Base-by-base conservation (phyloP, 2,888 invertebrate species). In the Drepana falcataria region DNA sequence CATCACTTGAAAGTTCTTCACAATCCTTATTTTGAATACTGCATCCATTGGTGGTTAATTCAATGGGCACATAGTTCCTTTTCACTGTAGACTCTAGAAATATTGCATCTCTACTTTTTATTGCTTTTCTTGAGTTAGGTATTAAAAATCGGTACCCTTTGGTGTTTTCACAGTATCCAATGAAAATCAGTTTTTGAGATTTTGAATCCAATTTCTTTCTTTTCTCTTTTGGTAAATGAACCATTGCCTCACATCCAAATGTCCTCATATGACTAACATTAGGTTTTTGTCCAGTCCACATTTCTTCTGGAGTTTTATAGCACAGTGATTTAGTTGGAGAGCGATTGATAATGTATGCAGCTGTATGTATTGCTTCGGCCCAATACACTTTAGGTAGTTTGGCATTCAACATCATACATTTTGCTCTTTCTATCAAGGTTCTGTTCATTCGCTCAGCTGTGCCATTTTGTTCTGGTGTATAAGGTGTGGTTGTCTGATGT, bases 161-260 rank as follows among this genome's bases (percentile, higher is more conserved):
- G 5, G 41, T 51, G 35, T 57, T 53, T 52, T 72, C 71, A 51
- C 61, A 58, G 53, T 79, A 77, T 34, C 77, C 79, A 9, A 76
- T 59, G 35, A 76, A 65, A 9, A 67, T 59, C 21, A 60, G 55
- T 48, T 59, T 57, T 44, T 57, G 56, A 34, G 65, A 59, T 3
- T 37, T 52, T 21, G 61, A 35, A 55, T 79, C 71, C 64, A 63
- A 71, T 61, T 77, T 77, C 48, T 51, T 53, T 49, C 71, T 58
- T 55, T 66, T 73, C 57, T 79, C 63, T 57, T 80, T 73, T 0
- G 80, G 75, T 48, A 79, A 59, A 59, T 81, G 75, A 6, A 68
- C 69, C 61, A 71, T 71, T 3, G 71, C 77, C 21, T 64, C 58
- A 5, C 62, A 63, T 21, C 80, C 83, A 72, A 86, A 85, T 6